Evolutionary conservation across 2,888 invertebrate genomes (phyloP), one percentile per base, ranked within the genome.

Genomic region (Petrophora chlorosata): DNA sequence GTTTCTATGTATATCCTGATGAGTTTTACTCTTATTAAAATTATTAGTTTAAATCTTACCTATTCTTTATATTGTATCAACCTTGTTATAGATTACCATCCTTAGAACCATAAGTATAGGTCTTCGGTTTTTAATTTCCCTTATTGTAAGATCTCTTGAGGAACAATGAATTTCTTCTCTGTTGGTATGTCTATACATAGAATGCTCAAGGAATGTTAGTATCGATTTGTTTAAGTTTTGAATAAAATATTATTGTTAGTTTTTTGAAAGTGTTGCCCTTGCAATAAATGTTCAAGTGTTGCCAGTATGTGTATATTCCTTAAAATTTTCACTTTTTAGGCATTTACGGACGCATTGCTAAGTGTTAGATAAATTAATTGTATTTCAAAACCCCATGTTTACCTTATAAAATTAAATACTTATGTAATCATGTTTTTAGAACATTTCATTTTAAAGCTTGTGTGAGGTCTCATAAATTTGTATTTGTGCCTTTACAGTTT

Each of bases 131-230:
- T 74, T 70, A 53, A 15, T 9, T 67, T 71, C 70, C 64, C 69
- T 53, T 69, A 57, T 61, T 58, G 53, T 74, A 76, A 78, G 77
- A 76, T 80, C 75, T 79, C 72, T 68, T 65, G 59, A 73, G 67
- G 66, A 76, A 76, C 82, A 82, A 84, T 85, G 80, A 76, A 79
- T 82, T 81, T 78, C 76, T 65, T 69, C 54, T 39, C 59, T 61
- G 48, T 59, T 67, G 57, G 62, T 64, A 59, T 61, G 52, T 47
- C 22, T 46, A n/a, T 53, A 48, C 48, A 59, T 61, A 58, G 46
- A 61, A 66, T 85, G 86, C 85, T 86, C 85, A 85, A 85, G 82
- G 79, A 81, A 66, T 80, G 79, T 82, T 82, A 69, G 56, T 67
- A 62, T 50, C 53, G 29, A 29, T 38, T 35, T 57, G 42, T 62